Evolutionary conservation across 37 sponge, comb jelly and placozoan genomes (phyloP), one percentile per base, ranked within the genome.

Genomic region (Halichondria panicea): DNA sequence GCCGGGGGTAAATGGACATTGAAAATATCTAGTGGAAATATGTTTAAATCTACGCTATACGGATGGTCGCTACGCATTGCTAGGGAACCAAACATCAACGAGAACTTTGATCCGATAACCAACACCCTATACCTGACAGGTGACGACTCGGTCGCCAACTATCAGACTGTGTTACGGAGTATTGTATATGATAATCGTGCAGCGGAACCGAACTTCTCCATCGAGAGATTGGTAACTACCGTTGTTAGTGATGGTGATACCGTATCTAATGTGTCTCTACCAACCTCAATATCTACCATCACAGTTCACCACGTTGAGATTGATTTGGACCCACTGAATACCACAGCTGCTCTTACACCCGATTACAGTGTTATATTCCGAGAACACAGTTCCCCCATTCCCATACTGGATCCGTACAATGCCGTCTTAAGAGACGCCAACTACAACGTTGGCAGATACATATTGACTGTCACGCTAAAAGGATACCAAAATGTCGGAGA

Each of bases 11-110:
- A 78, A 32, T 95, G 92, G 92, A 74, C 79, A 12, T 78, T 95
- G 24, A 55, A 46, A 21, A 25, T 88, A 0, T 83, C 84, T 39
- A 52, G 69, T 24, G 21, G 34, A 0, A 28, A 48, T 2, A 37
- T 35, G 0, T 58, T 56, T 0, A 58, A 73, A 53, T 66, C 85
- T 5, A 67, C 75, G 13, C 76, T 95, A 8, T 44, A 85, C 30
- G 92, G 89, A 18, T 95, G 92, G 96, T 85, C 92, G 0, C 71
- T 95, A 72, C 50, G 83, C 0, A 73, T 91, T 8, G 68, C 86
- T 44, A 64, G 92, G 13, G 96, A 95, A 56, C 96, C 96, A 54
- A 95, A 95, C 68, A 82, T 95, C 41, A 84, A 88, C 68, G 3
- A 69, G 6, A 1, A 39, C 43, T 95, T 82, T 38, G 41, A 91